These are phyloP conservation scores for Capromys pilorides DNA, from an alignment of 2,797 vertebrate species.

Conservation along the genomic window DNA sequence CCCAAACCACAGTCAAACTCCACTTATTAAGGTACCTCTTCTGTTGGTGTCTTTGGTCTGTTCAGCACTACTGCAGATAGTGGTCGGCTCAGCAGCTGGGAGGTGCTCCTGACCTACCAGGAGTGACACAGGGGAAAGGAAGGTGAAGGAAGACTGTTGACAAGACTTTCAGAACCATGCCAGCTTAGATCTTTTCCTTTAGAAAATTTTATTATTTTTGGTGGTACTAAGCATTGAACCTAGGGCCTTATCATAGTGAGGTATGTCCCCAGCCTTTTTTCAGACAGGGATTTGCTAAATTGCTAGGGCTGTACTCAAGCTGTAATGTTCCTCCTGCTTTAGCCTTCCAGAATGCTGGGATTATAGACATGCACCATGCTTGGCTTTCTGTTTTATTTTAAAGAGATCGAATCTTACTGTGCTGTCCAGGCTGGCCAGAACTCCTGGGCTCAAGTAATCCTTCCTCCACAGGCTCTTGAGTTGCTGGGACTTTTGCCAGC, in stretches of 20 bases:
- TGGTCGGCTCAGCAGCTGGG: conserved; percentile 89
- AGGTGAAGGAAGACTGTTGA: conserved; percentile 16
- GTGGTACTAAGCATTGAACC: neutral
- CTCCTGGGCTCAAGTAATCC: neutral
- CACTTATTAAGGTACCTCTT: conserved; percentile 87
- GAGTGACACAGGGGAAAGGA: conserved; percentile 37
- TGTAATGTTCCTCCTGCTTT: neutral
- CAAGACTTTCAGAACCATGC: neutral
- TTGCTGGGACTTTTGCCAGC: neutral
- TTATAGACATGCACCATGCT: neutral
- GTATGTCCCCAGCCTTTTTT: neutral
- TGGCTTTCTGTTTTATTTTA: neutral
- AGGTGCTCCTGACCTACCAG: conserved; percentile 89
- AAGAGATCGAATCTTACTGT: neutral
- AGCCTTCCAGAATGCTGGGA: neutral
- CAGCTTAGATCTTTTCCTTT: neutral
- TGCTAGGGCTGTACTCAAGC: neutral
- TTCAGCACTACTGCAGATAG: conserved; percentile 88
- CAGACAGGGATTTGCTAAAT: neutral
- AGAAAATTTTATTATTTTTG: neutral
- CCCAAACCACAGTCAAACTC: neutral
- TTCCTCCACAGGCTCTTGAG: neutral
- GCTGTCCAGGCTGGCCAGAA: neutral
- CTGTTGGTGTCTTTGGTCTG: conserved; percentile 86
- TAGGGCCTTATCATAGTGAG: neutral